Conservation (phyloP, 1,140 invertebrate species). For the Procambarus virginalis region DNA sequence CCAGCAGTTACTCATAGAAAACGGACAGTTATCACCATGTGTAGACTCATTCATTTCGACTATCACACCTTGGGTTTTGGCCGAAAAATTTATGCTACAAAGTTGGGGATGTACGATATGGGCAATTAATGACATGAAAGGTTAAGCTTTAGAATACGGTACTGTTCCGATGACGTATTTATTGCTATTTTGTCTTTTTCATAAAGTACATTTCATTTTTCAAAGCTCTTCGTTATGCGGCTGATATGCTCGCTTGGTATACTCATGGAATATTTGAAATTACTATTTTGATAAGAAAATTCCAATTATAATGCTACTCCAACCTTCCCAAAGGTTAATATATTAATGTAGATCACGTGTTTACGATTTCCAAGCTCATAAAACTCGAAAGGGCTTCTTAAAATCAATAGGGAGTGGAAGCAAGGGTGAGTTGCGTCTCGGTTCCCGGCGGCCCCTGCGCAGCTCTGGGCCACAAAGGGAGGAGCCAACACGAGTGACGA, state of each 20-base stretch:
- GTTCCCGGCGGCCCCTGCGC: constrained; percentile 59
- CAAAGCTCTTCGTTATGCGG: constrained; percentile 58
- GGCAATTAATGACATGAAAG: constrained; percentile 23
- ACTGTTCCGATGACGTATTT: constrained; percentile 43
- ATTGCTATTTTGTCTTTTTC: constrained; percentile 43
- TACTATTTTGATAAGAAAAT: constrained; percentile 33
- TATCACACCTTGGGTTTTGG: constrained; percentile 24
- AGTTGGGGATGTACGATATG: background rate
- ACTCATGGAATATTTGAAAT: constrained; percentile 31
- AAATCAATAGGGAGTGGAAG: constrained; percentile 66
- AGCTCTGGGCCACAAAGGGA: constrained; percentile 66
- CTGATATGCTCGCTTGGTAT: constrained; percentile 24
- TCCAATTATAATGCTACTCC: constrained; percentile 35
- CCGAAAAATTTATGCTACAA: background rate
- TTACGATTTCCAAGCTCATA: constrained; percentile 64
- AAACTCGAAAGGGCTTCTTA: constrained; percentile 67
- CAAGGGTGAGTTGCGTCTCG: constrained; percentile 63
- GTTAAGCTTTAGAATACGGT: constrained; percentile 17
- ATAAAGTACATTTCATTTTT: constrained; percentile 61
- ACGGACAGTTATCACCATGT: constrained; percentile 67
- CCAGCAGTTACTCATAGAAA: constrained; percentile 66
- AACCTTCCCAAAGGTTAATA: constrained; percentile 28
- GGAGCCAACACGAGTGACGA: constrained; percentile 65
- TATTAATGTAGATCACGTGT: constrained; percentile 55
- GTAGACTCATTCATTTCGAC: constrained; percentile 61